Conservation (phyloP, 2,797 vertebrate genomes). For the Galago senegalensis region DNA sequence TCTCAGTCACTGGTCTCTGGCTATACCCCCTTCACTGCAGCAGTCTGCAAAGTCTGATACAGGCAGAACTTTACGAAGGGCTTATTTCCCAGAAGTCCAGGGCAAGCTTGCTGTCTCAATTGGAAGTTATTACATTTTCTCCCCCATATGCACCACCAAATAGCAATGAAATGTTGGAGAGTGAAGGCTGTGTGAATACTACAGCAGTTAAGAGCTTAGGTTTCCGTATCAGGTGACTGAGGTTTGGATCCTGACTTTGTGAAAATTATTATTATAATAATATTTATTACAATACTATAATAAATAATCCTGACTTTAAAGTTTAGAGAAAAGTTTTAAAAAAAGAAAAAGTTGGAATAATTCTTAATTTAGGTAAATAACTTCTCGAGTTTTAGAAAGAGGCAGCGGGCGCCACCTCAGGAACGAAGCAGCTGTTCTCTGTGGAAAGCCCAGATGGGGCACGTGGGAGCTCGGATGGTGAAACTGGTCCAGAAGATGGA, state of each 20-base stretch:
- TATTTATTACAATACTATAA: too few species aligned
- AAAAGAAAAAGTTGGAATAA: not conserved
- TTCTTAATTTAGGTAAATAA: constrained; percentile 27
- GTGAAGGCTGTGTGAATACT: not conserved
- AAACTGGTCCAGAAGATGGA: too few species aligned
- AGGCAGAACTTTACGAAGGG: constrained; percentile 78
- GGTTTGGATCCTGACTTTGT: not conserved
- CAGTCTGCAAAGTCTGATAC: constrained; percentile 76
- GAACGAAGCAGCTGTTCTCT: too few species aligned
- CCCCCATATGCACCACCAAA: not conserved
- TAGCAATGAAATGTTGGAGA: not conserved
- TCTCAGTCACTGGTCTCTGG: constrained; percentile 75
- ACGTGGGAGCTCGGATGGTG: too few species aligned
- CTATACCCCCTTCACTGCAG: constrained; percentile 48
- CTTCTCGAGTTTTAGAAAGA: not conserved
- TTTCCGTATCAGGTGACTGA: not conserved
- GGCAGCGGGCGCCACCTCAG: too few species aligned
- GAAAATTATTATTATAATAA: too few species aligned
- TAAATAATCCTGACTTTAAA: too few species aligned
- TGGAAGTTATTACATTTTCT: not conserved
- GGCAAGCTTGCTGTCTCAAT: not conserved
- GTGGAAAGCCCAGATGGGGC: too few species aligned
- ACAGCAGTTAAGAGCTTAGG: not conserved
- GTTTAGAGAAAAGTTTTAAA: not conserved
- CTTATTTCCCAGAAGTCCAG: constrained; percentile 82